Conservation (phyloP, 2,797 vertebrate genomes). For the Paratrypauchen microcephalus region DNA sequence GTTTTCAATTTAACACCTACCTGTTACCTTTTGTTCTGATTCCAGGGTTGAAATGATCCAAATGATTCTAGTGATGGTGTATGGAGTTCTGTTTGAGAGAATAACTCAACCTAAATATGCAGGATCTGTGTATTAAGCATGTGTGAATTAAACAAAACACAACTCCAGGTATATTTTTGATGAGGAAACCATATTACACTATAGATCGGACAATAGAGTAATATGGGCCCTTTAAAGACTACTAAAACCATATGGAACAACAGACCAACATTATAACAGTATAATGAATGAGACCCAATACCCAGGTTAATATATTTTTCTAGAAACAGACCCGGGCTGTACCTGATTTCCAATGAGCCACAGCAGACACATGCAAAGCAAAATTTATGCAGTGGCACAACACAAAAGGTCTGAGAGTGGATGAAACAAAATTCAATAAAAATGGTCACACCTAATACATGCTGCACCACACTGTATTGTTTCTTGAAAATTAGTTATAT, state of each 20-base stretch:
- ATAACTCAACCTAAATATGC: no score
- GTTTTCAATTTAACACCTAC: no score
- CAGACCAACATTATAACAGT: not conserved
- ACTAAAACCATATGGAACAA: not conserved
- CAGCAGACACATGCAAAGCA: constrained; percentile 10
- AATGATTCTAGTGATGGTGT: no score
- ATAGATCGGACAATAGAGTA: no score
- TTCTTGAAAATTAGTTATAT: constrained; percentile 34
- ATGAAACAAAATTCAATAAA: constrained; percentile 38
- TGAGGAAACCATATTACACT: no score
- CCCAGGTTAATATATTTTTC: not conserved
- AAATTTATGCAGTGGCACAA: constrained; percentile 19
- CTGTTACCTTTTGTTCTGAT: no score
- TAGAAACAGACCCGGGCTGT: constrained; percentile 22
- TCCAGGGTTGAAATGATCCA: no score
- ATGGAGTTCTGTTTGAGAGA: no score
- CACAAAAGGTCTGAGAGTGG: constrained; percentile 9
- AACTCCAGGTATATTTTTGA: no score
- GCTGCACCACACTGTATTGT: constrained; percentile 26
- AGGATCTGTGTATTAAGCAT: no score
- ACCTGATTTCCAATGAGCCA: constrained; percentile 34
- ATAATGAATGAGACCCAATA: not conserved
- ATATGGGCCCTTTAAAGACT: not conserved
- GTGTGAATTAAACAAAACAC: no score
- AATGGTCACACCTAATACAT: constrained; percentile 37